Conservation (phyloP, 2,113 vertebrate genomes). For the Copsychus sechellarum region DNA sequence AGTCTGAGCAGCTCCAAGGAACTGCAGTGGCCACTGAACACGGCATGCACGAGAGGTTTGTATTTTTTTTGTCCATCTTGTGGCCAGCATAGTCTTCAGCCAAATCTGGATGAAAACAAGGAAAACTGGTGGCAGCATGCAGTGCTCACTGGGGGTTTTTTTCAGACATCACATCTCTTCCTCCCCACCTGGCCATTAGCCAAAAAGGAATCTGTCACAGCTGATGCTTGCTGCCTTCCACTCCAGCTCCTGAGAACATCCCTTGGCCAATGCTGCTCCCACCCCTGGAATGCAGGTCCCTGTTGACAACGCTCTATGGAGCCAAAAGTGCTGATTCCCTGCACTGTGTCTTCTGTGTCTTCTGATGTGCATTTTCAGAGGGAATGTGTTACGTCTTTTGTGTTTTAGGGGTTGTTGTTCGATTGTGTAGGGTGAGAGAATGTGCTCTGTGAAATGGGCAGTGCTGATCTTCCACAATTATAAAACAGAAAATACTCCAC, state of each 20-base stretch:
- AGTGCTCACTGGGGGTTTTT: background rate
- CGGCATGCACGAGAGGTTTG: background rate
- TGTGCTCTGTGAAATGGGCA: background rate
- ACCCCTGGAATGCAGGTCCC: background rate
- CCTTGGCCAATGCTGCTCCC: fast-evolving
- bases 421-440: background rate
- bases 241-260: background rate
- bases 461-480: background rate
- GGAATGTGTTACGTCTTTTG: background rate
- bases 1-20: background rate
- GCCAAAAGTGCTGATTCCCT: background rate
- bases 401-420: background rate
- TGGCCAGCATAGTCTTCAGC: background rate
- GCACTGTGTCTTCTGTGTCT: background rate
- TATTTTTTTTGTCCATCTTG: fast-evolving
- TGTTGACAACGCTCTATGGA: background rate
- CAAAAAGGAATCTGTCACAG: background rate
- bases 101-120: background rate
- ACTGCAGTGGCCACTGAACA: background rate
- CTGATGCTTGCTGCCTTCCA: background rate
- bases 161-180: background rate
- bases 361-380: background rate
- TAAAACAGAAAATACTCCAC: background rate
- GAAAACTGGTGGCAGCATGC: background rate
- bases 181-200: background rate